Conservation (phyloP, 2,888 invertebrate genomes). For the Pedicia rivosa region DNA sequence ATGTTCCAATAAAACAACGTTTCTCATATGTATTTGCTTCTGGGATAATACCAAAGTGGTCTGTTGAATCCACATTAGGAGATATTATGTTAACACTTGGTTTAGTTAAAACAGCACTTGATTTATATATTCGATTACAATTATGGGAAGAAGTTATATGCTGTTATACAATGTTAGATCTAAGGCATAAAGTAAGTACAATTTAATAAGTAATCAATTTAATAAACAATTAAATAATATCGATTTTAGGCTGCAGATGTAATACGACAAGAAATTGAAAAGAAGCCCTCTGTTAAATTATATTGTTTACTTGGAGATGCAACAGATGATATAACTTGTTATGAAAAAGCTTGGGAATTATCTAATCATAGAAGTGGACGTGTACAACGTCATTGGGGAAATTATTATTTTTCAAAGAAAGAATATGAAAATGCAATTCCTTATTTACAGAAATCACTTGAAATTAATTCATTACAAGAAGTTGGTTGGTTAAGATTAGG, state of each 20-base stretch:
- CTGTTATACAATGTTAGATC: slow-evolving; percentile 73
- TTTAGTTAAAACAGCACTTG: slow-evolving; percentile 67
- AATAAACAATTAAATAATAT: too few relatives aligned
- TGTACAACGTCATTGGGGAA: slow-evolving; percentile 81
- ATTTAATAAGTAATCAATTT: too few relatives aligned
- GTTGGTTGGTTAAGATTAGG: slow-evolving; percentile 76
- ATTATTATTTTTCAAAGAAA: slow-evolving; percentile 55
- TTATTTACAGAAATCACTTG: slow-evolving; percentile 65
- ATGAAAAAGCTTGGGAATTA: slow-evolving; percentile 82
- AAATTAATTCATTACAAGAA: slow-evolving; percentile 77
- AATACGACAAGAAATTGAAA: slow-evolving; percentile 61
- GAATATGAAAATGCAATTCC: slow-evolving; percentile 63
- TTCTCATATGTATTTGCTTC: slow-evolving; percentile 53
- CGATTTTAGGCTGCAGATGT: slow-evolving; percentile 85
- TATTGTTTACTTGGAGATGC: slow-evolving; percentile 89
- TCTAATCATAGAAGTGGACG: slow-evolving; percentile 66
- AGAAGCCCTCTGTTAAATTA: slow-evolving; percentile 67
- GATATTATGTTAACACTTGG: slow-evolving; percentile 67
- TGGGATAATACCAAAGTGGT: slow-evolving; percentile 59
- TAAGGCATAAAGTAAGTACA: slow-evolving; percentile 80
- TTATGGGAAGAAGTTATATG: slow-evolving; percentile 87
- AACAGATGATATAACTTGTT: slow-evolving; percentile 58
- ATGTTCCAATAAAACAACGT: slow-evolving; percentile 19
- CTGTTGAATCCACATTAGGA: slow-evolving; percentile 58
- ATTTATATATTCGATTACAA: slow-evolving; percentile 55